These are phyloP conservation scores for Porites lobata DNA, from an alignment of 92 coral and sea anemone species.

Conservation along the genomic window DNA sequence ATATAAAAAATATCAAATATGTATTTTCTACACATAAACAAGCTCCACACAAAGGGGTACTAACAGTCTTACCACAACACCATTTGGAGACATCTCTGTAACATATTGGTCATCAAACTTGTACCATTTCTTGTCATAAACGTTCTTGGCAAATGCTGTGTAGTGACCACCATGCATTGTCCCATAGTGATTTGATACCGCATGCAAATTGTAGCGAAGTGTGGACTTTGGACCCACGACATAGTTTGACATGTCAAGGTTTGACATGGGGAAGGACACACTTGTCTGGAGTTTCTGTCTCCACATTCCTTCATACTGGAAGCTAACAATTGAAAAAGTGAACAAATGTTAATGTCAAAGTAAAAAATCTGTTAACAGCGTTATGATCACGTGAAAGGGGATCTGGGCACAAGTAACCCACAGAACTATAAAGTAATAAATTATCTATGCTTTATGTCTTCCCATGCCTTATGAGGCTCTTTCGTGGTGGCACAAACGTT, in stretches of 20 bases:
- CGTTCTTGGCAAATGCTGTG: constrained; percentile 91
- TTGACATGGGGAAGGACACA: constrained; percentile 79
- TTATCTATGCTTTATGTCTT: too few relatives aligned
- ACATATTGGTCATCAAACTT: constrained; percentile 97
- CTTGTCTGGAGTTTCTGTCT: constrained; percentile 92
- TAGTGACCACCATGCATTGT: constrained; percentile 99
- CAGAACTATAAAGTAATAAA: too few relatives aligned
- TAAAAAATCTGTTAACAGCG: too few relatives aligned
- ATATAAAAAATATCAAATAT: too few relatives aligned
- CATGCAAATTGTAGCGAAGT: constrained; percentile 73
- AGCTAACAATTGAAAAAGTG: constrained; percentile 39
- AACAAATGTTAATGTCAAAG: background rate
- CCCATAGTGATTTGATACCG: constrained; percentile 96
- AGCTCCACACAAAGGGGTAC: background rate
- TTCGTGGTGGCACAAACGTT: too few relatives aligned
- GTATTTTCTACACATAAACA: too few relatives aligned
- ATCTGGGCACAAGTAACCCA: too few relatives aligned
- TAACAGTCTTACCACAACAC: constrained; percentile 76
- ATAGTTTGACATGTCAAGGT: constrained; percentile 76
- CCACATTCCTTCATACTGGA: constrained; percentile 99
- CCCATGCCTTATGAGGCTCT: too few relatives aligned
- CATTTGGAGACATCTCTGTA: constrained; percentile 78
- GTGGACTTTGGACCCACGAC: constrained; percentile 82
- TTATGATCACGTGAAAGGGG: too few relatives aligned
- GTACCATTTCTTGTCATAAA: constrained; percentile 85